Conservation (phyloP, 2,113 vertebrate genomes). For the Colius striatus region DNA sequence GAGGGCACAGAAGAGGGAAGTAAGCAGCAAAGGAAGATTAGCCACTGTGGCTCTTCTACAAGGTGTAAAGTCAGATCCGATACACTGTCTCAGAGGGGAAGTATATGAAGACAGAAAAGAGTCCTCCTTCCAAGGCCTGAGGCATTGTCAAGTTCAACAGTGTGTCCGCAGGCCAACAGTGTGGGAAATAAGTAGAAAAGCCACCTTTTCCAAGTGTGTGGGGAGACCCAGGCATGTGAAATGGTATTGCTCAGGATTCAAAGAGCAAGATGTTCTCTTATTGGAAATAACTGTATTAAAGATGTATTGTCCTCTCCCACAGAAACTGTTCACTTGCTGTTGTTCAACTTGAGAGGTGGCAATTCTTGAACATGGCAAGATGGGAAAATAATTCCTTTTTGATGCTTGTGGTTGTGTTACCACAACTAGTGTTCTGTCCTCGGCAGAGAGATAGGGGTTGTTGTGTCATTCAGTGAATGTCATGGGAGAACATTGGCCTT, state of each 20-base stretch:
- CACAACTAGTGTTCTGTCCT: not conserved
- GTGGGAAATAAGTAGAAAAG: not conserved
- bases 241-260: not conserved
- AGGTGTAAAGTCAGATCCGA: not conserved
- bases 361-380: not conserved
- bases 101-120: not conserved
- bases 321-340: not conserved
- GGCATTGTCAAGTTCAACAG: not conserved
- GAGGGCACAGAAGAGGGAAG: not conserved
- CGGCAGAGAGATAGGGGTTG: not conserved
- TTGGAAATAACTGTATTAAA: not conserved
- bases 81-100: not conserved
- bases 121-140: not conserved
- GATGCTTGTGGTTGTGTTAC: not conserved
- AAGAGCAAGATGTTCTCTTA: not conserved
- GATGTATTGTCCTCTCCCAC: not conserved
- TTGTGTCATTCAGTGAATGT: not conserved
- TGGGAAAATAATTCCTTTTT: not conserved
- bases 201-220: not conserved
- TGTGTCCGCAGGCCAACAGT: not conserved
- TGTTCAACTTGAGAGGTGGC: not conserved
- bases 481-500: not conserved
- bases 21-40: not conserved
- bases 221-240: not conserved
- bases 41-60: not conserved